Conservation (phyloP, 2,888 invertebrate genomes). For the Dendrolimus pini region DNA sequence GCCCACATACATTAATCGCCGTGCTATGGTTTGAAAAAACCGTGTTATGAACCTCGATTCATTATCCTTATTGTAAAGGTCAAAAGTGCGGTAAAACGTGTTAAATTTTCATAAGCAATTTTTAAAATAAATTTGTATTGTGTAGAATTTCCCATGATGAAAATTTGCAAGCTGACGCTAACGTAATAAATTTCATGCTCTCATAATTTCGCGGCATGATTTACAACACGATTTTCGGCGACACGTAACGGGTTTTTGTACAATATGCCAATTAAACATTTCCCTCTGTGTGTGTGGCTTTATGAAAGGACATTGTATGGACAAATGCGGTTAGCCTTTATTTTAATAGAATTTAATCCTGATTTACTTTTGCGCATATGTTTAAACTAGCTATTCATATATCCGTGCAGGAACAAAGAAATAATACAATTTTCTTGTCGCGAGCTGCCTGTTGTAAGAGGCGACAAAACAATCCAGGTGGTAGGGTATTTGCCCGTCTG, state of each 20-base stretch:
- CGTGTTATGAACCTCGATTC: too few relatives aligned
- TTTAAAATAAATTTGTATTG: slow-evolving; percentile 43
- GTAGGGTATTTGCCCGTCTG: too few relatives aligned
- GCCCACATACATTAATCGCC: too few relatives aligned
- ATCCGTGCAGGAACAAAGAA: too few relatives aligned
- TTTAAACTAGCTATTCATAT: too few relatives aligned
- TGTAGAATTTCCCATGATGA: slow-evolving; percentile 50
- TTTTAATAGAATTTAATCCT: background rate
- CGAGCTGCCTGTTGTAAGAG: too few relatives aligned
- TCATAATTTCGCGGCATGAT: slow-evolving; percentile 63
- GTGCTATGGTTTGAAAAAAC: too few relatives aligned
- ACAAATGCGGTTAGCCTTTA: slow-evolving; percentile 4
- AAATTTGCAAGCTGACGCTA: slow-evolving; percentile 63
- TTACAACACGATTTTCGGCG: slow-evolving; percentile 50
- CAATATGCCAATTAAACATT: slow-evolving; percentile 49
- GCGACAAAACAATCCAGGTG: too few relatives aligned
- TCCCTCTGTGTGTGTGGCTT: slow-evolving; percentile 20
- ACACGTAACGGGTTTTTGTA: slow-evolving; percentile 40
- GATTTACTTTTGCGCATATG: too few relatives aligned
- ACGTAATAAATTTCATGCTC: slow-evolving; percentile 65
- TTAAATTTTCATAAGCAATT: background rate
- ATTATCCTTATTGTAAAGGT: too few relatives aligned
- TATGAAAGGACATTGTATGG: slow-evolving; percentile 20
- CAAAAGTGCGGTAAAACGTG: too few relatives aligned
- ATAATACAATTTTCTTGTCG: too few relatives aligned